Percentiles rank a stretch among this genome's conserved stretches.
Evolutionary conservation across 2,113 vertebrate species (phyloP).

Genomic region (Protobothrops mucrosquamatus): DNA sequence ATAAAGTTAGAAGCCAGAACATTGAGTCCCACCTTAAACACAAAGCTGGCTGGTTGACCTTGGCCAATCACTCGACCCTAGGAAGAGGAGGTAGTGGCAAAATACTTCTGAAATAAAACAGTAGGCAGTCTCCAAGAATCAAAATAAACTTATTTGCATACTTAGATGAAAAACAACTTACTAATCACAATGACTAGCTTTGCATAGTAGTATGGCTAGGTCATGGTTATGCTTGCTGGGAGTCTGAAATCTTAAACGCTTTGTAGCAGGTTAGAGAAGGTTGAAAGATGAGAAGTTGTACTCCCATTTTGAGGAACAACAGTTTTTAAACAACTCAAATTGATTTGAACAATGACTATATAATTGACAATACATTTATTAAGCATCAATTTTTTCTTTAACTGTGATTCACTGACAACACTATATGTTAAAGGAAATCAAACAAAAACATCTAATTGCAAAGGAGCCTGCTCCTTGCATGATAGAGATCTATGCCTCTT

Average conservation of each 20-base stretch:
- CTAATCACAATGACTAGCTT: not conserved
- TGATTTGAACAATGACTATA: not conserved
- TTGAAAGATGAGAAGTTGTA: not conserved
- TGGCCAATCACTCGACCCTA: not conserved
- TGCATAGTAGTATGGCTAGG: not conserved
- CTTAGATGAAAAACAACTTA: too few relatives aligned
- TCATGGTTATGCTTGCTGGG: not conserved
- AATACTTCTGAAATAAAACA: not conserved
- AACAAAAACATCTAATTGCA: not conserved
- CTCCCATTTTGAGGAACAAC: not conserved
- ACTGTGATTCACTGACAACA: not conserved
- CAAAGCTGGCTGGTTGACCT: not conserved
- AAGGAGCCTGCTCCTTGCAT: slow-evolving; percentile 23
- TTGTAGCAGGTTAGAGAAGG: not conserved
- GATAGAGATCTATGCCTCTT: not conserved
- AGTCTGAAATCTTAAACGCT: not conserved
- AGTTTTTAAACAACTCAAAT: not conserved
- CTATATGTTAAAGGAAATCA: not conserved
- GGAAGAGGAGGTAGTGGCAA: not conserved
- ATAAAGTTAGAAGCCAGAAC: not conserved
- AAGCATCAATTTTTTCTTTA: not conserved
- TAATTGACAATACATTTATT: not conserved
- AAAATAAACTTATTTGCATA: not conserved
- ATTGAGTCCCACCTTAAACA: not conserved
- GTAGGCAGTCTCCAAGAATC: not conserved